phyloP scores from a whole-genome alignment of 2,888 invertebrate genomes.

The Liposcelis brunnea region DNA sequence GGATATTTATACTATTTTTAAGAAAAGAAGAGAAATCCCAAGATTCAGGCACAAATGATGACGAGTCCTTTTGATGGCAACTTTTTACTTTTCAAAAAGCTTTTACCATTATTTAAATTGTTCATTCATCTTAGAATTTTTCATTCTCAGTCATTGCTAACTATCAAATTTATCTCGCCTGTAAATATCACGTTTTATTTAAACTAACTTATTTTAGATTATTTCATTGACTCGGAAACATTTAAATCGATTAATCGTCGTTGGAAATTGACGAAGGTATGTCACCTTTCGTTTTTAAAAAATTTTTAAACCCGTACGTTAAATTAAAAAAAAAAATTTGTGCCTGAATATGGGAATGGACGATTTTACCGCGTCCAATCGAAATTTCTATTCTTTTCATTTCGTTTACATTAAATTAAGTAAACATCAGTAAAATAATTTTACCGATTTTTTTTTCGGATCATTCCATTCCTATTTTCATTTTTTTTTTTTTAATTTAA shows the following conservation, averaged over 20 bases:
- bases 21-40: constrained; percentile 1
- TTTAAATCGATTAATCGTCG: not conserved
- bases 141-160: constrained; percentile 8
- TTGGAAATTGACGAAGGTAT: not conserved
- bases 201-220: constrained; percentile 17
- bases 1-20: not conserved
- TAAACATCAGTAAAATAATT: too few species aligned
- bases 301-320: not conserved
- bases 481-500: constrained; percentile 26
- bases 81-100: too few species aligned
- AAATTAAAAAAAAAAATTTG: constrained; percentile 9
- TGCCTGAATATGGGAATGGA: constrained; percentile 10
- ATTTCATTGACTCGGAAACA: constrained; percentile 14
- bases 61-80: too few species aligned
- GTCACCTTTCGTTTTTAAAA: not conserved
- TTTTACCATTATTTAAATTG: too few species aligned
- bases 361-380: too few species aligned
- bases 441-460: constrained; percentile 18
- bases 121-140: constrained; percentile 10
- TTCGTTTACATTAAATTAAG: too few species aligned
- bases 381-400: too few species aligned
- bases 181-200: constrained; percentile 12
- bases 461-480: constrained; percentile 25
- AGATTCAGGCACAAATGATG: constrained; percentile 10
- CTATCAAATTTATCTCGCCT: constrained; percentile 11